Evolutionary conservation across 2,797 vertebrate species (phyloP), one percentile per base, ranked within the genome.

Genomic region (Ceyx erithaca): DNA sequence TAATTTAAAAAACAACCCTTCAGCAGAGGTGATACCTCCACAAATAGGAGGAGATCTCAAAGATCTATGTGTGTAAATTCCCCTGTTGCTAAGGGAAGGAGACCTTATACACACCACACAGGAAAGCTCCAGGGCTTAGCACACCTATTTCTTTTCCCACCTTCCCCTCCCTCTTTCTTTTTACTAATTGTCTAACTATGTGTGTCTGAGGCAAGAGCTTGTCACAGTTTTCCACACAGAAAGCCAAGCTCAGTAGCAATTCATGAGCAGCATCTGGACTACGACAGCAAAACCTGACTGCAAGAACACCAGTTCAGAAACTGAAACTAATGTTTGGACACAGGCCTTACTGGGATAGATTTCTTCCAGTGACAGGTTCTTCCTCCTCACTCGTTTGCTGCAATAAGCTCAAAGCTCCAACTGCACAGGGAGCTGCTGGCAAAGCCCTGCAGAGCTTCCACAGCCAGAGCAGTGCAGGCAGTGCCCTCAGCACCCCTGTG

Each of bases 171-270:
- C 46, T 93, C 75, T 63, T 87, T 68, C 72, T 88, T 72, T 82
- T 80, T 93, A 40, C 43, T 90, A 80, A 95, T 90, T 96, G 86
- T 89, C 85, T 89, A 75, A 41, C 68, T 94, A 85, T 61, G 67
- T 35, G 63, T 20, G 67, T 78, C 92, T 91, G 94, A 92, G 75
- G 90, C 67, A 87, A 73, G 59, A 45, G 58, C 43, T 68, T 33
- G 75, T 82, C 91, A 92, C 51, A 52, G 46, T 90, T 95, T 93
- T 85, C 86, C 72, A 26, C 16, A n/a, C 33, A 41, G 33, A 57
- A 17, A 90, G 92, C 90, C 88, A 94, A 85, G 63, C 41, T 93
- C 80, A 77, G 79, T 15, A 63, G 55, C 45, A 61, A 26, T 25
- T 55, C 31, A 4, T 30, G 72, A 4, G 61, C 68, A 95, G 68